phyloP scores from a whole-genome alignment of 2,888 invertebrate genomes.

The Dryobotodes eremita region DNA sequence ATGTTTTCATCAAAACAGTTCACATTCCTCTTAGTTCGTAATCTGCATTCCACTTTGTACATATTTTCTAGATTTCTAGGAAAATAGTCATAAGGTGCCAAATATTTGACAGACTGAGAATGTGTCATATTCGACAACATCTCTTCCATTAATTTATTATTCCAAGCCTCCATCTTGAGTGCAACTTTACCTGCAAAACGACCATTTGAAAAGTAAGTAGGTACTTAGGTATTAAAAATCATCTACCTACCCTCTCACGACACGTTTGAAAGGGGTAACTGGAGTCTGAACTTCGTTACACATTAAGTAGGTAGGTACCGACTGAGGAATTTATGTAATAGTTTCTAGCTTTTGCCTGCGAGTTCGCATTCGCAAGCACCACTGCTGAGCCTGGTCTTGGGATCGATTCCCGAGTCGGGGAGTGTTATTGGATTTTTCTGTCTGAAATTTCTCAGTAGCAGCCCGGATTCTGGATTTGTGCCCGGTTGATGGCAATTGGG shows the following conservation, averaged over 20 bases:
- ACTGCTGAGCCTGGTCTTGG: no score
- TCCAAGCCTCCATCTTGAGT: slow-evolving; percentile 73
- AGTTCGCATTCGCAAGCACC: no score
- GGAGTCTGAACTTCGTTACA: background rate
- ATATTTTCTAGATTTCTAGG: slow-evolving; percentile 78
- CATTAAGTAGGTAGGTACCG: background rate
- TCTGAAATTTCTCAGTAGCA: no score
- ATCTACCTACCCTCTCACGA: background rate
- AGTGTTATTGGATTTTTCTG: background rate
- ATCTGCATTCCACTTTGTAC: slow-evolving; percentile 76
- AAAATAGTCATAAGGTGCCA: slow-evolving; percentile 78
- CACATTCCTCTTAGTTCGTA: slow-evolving; percentile 72
- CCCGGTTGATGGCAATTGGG: no score
- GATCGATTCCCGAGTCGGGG: background rate
- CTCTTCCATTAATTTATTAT: slow-evolving; percentile 63
- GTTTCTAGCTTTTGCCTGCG: no score
- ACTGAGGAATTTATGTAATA: background rate
- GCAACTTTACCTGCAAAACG: slow-evolving; percentile 78
- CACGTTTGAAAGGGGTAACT: background rate
- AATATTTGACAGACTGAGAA: slow-evolving; percentile 67
- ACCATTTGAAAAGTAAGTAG: background rate
- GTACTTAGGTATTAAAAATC: background rate
- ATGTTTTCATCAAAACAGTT: slow-evolving; percentile 87
- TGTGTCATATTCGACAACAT: slow-evolving; percentile 62
- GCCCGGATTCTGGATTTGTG: no score